Evolutionary conservation across 2,113 vertebrate genomes (phyloP).

Genomic region (Felis catus): DNA sequence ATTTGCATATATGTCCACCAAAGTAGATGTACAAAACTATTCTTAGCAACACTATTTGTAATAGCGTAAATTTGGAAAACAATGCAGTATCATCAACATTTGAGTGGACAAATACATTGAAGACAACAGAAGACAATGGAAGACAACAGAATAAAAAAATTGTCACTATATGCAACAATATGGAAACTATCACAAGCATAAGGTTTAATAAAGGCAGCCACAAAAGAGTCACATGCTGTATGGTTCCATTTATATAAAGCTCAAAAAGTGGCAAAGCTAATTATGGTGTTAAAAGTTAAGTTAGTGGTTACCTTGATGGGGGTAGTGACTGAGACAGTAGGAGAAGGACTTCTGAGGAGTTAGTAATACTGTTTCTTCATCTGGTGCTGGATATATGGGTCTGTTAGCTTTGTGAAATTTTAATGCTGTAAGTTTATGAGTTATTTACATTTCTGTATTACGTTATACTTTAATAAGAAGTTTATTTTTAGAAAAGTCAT

Average conservation of each 20-base stretch:
- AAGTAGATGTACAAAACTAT: neutral
- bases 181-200: neutral
- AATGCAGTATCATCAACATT: neutral
- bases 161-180: neutral
- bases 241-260: neutral
- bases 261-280: neutral
- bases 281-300: neutral
- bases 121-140: neutral
- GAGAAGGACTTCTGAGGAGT: neutral
- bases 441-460: constrained; percentile 41
- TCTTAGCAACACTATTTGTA: neutral
- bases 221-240: neutral
- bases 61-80: neutral
- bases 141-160: neutral
- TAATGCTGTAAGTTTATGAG: neutral
- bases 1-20: constrained; percentile 10
- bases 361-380: neutral
- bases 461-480: neutral
- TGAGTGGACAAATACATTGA: neutral
- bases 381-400: neutral
- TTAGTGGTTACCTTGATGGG: neutral
- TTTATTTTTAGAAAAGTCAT: constrained; percentile 11
- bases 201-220: neutral
- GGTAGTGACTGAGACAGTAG: neutral
- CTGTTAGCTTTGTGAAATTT: neutral